These are phyloP conservation scores for Acestrorhynchus altus DNA, from an alignment of 2,797 vertebrate genomes.

Conservation along the genomic window DNA sequence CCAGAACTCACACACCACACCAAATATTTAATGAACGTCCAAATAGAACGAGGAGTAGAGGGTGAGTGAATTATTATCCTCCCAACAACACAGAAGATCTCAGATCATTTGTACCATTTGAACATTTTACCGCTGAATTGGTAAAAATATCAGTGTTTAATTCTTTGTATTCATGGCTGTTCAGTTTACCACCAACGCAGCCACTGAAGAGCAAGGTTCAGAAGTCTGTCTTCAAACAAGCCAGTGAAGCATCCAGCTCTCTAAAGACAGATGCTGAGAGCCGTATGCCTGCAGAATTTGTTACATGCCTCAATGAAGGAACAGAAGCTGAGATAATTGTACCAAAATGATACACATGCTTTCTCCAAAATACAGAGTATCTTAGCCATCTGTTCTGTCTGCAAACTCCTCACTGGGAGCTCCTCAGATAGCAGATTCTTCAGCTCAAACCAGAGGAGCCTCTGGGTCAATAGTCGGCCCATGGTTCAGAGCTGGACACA, in stretches of 20 bases:
- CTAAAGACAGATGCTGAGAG: constrained; percentile 54
- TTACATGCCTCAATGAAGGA: constrained; percentile 60
- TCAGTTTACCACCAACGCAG: background rate
- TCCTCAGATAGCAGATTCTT: constrained; percentile 1
- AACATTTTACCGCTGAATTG: background rate
- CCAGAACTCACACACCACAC: background rate
- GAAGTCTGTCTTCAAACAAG: constrained; percentile 27
- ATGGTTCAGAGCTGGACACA: background rate
- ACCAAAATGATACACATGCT: constrained; percentile 60
- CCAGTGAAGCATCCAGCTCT: constrained; percentile 31
- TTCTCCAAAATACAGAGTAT: constrained; percentile 47
- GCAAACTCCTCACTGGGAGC: constrained; percentile 22
- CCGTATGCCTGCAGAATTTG: constrained; percentile 53
- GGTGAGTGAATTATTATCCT: background rate
- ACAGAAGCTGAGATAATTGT: constrained; percentile 65
- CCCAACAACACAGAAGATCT: background rate
- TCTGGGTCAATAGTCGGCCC: background rate
- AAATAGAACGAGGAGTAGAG: background rate
- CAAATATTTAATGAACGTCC: background rate
- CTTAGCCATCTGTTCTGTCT: constrained; percentile 59
- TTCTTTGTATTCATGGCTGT: background rate
- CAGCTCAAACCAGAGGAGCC: constrained; percentile 25
- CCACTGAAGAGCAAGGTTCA: constrained; percentile 34
- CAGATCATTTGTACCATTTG: background rate
- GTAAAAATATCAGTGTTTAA: background rate